A percentile compares a stretch with the other conserved stretches of the same genome.
phyloP scores from a whole-genome alignment of 2,113 vertebrate species.

The Pyrgilauda ruficollis region DNA sequence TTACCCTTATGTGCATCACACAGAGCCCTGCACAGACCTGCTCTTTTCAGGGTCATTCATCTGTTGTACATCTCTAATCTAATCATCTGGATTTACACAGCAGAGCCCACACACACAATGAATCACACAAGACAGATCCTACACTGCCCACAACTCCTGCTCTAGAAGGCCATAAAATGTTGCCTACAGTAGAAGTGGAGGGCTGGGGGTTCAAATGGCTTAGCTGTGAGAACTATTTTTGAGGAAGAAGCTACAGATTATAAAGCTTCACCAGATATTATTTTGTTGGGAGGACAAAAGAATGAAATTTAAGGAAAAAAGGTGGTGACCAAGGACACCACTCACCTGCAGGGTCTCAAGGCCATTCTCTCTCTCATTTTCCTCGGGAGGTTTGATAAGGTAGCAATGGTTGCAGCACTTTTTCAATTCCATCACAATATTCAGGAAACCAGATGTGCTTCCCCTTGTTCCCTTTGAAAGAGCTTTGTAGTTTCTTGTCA shows the following conservation, averaged over 20 bases:
- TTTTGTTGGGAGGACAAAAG: background rate
- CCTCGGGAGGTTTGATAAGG: slow-evolving; percentile 89
- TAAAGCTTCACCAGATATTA: background rate
- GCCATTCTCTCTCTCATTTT: slow-evolving; percentile 79
- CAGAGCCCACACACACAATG: background rate
- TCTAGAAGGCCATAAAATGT: background rate
- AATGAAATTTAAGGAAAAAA: background rate
- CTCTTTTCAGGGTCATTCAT: background rate
- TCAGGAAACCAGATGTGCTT: slow-evolving; percentile 95
- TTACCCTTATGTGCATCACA: background rate
- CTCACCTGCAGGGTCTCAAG: slow-evolving; percentile 83
- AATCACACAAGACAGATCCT: background rate
- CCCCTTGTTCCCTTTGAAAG: slow-evolving; percentile 90
- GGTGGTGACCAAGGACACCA: background rate
- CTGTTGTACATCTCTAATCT: background rate
- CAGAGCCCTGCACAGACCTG: background rate
- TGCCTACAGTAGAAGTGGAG: background rate
- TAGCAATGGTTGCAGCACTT: slow-evolving; percentile 98
- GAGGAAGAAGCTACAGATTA: background rate
- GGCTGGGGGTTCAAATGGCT: background rate
- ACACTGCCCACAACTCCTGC: background rate
- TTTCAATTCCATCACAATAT: slow-evolving; percentile 98
- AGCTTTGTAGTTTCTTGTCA: slow-evolving; percentile 97
- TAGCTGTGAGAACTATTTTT: background rate
- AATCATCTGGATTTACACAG: background rate